Conservation (phyloP, 2,113 vertebrate species). For the Pampusana beccarii region DNA sequence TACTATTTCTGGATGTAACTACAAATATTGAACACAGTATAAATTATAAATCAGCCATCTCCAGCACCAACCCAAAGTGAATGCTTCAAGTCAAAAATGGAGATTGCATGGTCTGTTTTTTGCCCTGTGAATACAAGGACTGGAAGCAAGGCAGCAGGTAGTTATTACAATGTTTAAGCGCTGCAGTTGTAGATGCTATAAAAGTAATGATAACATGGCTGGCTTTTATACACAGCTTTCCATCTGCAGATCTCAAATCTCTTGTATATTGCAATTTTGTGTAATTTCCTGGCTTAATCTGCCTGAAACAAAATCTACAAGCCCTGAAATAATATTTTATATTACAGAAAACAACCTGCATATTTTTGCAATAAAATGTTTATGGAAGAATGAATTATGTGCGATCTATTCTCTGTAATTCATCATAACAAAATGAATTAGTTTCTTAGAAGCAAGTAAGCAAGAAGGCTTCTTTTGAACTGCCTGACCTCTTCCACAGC, state of each 20-base stretch:
- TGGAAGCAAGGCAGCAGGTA: not conserved
- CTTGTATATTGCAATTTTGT: conserved; percentile 36
- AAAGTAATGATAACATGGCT: not conserved
- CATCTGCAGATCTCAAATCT: conserved; percentile 28
- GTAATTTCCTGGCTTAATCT: conserved; percentile 28
- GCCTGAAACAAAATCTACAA: conserved; percentile 9
- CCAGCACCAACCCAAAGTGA: not conserved
- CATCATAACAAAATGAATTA: conserved; percentile 19
- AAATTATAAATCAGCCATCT: not conserved
- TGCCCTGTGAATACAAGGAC: not conserved
- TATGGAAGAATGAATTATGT: conserved; percentile 13
- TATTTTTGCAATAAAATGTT: conserved; percentile 34
- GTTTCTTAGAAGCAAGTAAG: conserved; percentile 25
- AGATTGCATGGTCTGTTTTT: not conserved
- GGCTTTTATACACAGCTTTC: not conserved
- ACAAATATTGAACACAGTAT: not conserved
- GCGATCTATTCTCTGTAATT: not conserved
- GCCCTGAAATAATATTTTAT: conserved; percentile 5
- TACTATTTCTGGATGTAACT: conserved; percentile 10
- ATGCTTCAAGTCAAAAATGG: not conserved
- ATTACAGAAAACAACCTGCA: not conserved
- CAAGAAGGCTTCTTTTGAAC: conserved; percentile 7
- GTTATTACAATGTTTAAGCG: not conserved
- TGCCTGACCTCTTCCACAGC: conserved; percentile 4
- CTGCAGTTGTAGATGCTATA: not conserved